phyloP scores from a whole-genome alignment of 2,888 invertebrate species.

The Nasonovia ribisnigri region DNA sequence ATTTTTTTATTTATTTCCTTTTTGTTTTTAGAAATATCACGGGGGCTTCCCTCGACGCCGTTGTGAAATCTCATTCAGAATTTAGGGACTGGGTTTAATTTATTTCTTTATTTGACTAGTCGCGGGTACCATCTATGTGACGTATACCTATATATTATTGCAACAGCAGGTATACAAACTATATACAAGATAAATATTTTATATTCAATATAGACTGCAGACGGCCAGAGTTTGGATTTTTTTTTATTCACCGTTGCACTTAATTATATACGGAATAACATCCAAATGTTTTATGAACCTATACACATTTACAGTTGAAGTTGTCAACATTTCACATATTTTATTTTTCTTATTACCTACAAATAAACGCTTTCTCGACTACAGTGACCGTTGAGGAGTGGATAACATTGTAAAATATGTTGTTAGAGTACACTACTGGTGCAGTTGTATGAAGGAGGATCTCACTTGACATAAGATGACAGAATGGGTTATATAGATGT shows the following conservation, averaged over 20 bases:
- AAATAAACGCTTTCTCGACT: too few species aligned
- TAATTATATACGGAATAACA: background rate
- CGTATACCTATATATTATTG: background rate
- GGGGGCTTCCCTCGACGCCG: background rate
- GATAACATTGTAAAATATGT: too few species aligned
- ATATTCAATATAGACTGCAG: background rate
- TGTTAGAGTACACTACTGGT: too few species aligned
- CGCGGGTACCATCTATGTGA: background rate
- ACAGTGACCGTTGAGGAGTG: too few species aligned
- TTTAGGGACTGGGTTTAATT: conserved; percentile 24
- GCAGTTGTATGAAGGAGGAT: too few species aligned
- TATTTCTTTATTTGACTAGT: conserved; percentile 44
- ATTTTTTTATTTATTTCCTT: conserved; percentile 46
- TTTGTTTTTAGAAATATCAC: conserved; percentile 22
- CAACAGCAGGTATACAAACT: background rate
- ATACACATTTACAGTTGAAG: background rate
- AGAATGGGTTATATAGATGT: too few species aligned
- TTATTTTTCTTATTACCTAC: too few species aligned
- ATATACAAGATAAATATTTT: background rate
- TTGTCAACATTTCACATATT: background rate
- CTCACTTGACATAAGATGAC: too few species aligned
- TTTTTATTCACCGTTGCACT: background rate
- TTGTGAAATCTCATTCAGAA: conserved; percentile 46
- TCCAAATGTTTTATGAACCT: background rate
- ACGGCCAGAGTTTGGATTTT: background rate